Base-by-base conservation (phyloP, 2,113 vertebrate species). In the Alosa alosa region DNA sequence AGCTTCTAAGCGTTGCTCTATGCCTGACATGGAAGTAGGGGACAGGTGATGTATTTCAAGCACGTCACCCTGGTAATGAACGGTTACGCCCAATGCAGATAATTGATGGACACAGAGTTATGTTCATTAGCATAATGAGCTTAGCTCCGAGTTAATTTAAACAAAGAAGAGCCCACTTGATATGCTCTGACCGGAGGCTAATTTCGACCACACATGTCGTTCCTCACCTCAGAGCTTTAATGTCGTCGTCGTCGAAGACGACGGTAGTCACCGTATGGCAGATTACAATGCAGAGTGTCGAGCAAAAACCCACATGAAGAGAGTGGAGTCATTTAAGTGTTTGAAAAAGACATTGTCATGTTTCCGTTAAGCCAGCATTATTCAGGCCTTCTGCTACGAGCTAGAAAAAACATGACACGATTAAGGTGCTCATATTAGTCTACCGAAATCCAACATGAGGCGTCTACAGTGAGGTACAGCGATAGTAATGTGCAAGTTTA, bases 131-230 rank as follows among this genome's bases (percentile, higher is more conserved):
- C 72, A 78, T 78, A 78, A 78, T 78, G 72, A 78, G 72, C 72
- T 78, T 39, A 78, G 72, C 72, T 5, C 31, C 31, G 72, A 78
- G 72, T 78, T 78, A 78, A 78, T 78, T 78, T 78, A 78, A 78
- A 78, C 72, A 78, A 78, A 78, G 72, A 78, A 78, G 72, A 78
- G 36, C 72, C 72, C 72, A 78, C 72, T 78, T 78, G 72, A 78
- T 78, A 78, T 78, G 31, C 72, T 78, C 72, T 78, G 72, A 78
- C 72, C 72, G 72, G 18, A 36, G 72, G 72, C 72, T 78, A 78
- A 78, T 78, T 39, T 78, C 31, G 72, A 78, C 72, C 72, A 78
- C 72, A 78, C 31, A 78, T 78, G 36, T 36, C 36, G 72, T 78
- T 78, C 31, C 41, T 78, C 72, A 78, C 31, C 15, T 39, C 31